Evolutionary conservation across 2,888 invertebrate species (phyloP).

Genomic region (Ferrisia virgata): DNA sequence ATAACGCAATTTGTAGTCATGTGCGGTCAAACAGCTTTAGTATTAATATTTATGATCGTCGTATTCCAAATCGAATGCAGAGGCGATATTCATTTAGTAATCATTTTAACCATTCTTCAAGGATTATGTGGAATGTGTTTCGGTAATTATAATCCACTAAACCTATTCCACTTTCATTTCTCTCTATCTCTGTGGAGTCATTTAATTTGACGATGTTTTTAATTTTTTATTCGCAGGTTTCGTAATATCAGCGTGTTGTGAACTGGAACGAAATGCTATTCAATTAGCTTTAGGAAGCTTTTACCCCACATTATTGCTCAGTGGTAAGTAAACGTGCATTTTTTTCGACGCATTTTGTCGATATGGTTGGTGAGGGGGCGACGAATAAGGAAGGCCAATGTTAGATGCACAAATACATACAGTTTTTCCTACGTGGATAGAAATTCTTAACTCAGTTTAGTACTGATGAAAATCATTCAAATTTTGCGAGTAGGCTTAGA

Average conservation of each 20-base stretch:
- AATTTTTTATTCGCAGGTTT: slow-evolving; percentile 58
- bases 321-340: slow-evolving; percentile 57
- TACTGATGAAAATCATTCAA: too few relatives aligned
- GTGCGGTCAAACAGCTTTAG: slow-evolving; percentile 88
- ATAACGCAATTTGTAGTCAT: slow-evolving; percentile 92
- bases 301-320: slow-evolving; percentile 87
- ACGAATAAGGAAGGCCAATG: too few relatives aligned
- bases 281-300: slow-evolving; percentile 90
- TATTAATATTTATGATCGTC: slow-evolving; percentile 85
- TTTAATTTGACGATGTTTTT: not conserved
- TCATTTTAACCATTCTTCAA: slow-evolving; percentile 81
- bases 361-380: too few relatives aligned
- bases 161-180: not conserved
- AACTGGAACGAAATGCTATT: slow-evolving; percentile 87
- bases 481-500: too few relatives aligned
- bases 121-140: slow-evolving; percentile 95
- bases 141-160: slow-evolving; percentile 58
- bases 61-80: slow-evolving; percentile 87
- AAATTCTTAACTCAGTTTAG: too few relatives aligned
- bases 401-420: too few relatives aligned
- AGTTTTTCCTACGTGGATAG: too few relatives aligned
- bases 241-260: slow-evolving; percentile 88
- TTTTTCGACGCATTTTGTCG: too few relatives aligned
- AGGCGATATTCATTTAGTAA: slow-evolving; percentile 80
- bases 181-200: not conserved